Evolutionary conservation across 2,797 vertebrate genomes (phyloP), one percentile per base, ranked within the genome.

Genomic region (Margarornis squamiger): DNA sequence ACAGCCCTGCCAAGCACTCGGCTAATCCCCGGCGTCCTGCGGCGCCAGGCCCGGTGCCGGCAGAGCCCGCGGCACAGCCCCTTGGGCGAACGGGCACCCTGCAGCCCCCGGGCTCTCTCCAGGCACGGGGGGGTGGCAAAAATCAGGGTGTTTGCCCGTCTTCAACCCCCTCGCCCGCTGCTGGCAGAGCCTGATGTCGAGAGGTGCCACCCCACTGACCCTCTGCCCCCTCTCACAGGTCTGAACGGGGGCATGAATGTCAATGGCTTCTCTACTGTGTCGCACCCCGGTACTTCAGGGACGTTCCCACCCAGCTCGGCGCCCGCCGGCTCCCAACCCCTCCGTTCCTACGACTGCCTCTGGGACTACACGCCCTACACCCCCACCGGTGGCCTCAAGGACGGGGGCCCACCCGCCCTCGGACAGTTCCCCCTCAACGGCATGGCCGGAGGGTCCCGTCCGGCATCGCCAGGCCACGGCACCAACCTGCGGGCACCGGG

Each of bases 201-300:
- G 49, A 15, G 49, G 10, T 27, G 23, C 48, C 11, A 0, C 24
- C 3, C 22, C 10, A 3, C 83, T 90, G 74, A 93, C 43, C n/a
- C 7, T 6, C 54, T 76, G 45, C 72, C 88, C 57, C 65, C 41
- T 86, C 38, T 86, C 38, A 24, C 98, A 99, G 99, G 99, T 98
- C 97, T 99, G 97, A 99, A 99, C 96, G 98, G 99, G 97, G 99
- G 99, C 97, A 98, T 99, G 98, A 99, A 99, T 98, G 99, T 99
- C 98, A 99, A 99, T 98, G 99, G 99, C 98, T 98, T 99, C 98
- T 98, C 99, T 99, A 99, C 99, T 99, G 99, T 99, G 98, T 98
- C 98, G 73, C 99, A 99, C 98, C 98, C 98, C 96, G 98, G 98
- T 96, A 98, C 98, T 96, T 97, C 99, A 97, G 98, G 98, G 97